Evolutionary conservation across 1,140 invertebrate genomes (phyloP).

Genomic region (Drosophila seguyi): DNA sequence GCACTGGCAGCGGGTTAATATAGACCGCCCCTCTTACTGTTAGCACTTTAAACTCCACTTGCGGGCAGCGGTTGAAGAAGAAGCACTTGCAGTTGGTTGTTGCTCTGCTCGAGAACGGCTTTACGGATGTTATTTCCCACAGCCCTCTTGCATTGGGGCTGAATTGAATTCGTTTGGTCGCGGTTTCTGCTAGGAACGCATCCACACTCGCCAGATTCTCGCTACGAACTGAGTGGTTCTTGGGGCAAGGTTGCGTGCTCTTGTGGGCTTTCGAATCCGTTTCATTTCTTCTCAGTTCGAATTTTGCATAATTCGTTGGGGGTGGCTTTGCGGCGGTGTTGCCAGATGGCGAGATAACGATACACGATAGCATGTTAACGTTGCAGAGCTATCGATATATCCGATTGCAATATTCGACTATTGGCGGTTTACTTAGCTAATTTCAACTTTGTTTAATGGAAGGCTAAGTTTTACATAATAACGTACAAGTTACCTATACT

Average conservation of each 20-base stretch:
- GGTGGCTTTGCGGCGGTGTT: neutral
- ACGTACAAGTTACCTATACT: no score
- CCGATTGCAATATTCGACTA: neutral
- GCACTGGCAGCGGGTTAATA: neutral
- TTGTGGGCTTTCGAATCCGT: conserved; percentile 17
- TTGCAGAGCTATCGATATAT: conserved; percentile 13
- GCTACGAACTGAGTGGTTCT: conserved; percentile 63
- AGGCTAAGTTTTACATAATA: neutral
- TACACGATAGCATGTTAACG: neutral
- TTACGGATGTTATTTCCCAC: conserved; percentile 27
- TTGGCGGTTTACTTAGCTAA: neutral
- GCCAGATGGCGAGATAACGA: conserved; percentile 5
- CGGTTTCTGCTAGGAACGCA: conserved; percentile 54
- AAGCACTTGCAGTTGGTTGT: conserved; percentile 29
- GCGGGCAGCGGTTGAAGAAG: neutral
- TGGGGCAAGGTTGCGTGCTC: conserved; percentile 11
- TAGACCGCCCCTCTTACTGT: neutral
- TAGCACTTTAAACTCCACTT: conserved; percentile 20
- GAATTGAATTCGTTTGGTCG: conserved; percentile 36
- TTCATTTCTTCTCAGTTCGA: neutral
- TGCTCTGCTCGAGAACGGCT: conserved; percentile 12
- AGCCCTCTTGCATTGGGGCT: conserved; percentile 42
- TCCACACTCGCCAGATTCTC: conserved; percentile 72
- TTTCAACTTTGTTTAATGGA: neutral
- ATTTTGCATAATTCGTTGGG: neutral